A percentile compares a stretch with the other conserved stretches of the same genome.
Conservation (phyloP, 2,888 invertebrate species). For the Lysandra bellargus region DNA sequence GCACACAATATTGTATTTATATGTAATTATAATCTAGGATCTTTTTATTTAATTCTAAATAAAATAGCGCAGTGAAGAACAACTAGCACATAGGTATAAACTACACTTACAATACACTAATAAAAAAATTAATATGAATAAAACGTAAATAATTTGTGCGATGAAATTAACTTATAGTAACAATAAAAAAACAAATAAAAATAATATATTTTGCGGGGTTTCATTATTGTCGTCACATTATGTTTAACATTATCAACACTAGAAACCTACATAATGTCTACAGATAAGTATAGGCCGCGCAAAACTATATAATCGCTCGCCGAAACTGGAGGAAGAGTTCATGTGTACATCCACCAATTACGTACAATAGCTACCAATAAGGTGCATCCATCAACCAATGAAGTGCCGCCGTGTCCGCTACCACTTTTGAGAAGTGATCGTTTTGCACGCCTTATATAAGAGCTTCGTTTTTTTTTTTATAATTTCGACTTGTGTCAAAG, state of each 20-base stretch:
- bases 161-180: conserved; percentile 1
- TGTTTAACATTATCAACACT: background rate
- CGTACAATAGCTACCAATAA: no score
- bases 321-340: background rate
- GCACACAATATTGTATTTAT: background rate
- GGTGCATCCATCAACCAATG: no score
- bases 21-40: background rate
- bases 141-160: conserved; percentile 17
- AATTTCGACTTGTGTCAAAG: background rate
- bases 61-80: conserved; percentile 28
- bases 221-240: conserved; percentile 3
- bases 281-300: background rate
- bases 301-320: background rate
- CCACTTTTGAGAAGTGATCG: background rate
- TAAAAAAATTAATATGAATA: conserved; percentile 1
- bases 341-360: background rate
- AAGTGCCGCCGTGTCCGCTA: background rate
- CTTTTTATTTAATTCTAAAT: conserved; percentile 10
- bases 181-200: background rate
- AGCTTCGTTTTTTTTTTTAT: background rate
- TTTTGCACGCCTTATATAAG: background rate
- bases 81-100: conserved; percentile 4
- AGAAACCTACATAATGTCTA: background rate
- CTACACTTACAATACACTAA: conserved; percentile 27
- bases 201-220: conserved; percentile 14